These are phyloP conservation scores for Lypha dubia DNA, from an alignment of 2,888 invertebrate species.

Conservation along the genomic window DNA sequence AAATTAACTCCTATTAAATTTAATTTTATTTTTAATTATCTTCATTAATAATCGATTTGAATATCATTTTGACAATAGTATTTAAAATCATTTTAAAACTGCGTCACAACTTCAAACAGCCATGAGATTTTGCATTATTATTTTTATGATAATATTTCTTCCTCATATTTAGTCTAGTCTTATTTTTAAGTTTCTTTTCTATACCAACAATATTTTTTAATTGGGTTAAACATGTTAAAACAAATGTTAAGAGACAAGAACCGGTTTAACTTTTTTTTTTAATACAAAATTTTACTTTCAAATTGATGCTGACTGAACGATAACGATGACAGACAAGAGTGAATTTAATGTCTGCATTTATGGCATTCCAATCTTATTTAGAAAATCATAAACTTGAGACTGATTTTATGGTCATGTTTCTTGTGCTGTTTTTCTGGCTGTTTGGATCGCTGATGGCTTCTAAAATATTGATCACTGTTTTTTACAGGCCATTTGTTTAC, in stretches of 20 bases:
- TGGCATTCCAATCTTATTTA: not conserved
- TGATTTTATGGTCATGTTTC: not conserved
- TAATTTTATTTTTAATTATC: not conserved
- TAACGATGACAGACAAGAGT: not conserved
- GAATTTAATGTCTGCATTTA: too few relatives aligned
- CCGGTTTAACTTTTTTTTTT: not conserved
- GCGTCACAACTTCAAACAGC: not conserved
- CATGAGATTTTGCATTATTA: not conserved
- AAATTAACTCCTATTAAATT: not conserved
- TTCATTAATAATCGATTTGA: not conserved
- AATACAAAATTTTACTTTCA: slow-evolving; percentile 17
- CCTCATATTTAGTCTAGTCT: not conserved
- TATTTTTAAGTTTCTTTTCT: slow-evolving; percentile 1
- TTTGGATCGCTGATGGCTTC: not conserved
- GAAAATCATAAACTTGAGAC: not conserved
- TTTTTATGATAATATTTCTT: not conserved
- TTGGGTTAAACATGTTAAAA: slow-evolving; percentile 4
- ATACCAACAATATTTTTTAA: not conserved
- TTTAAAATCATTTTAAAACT: not conserved
- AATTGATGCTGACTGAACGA: not conserved
- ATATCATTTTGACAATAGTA: not conserved
- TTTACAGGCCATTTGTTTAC: too few relatives aligned
- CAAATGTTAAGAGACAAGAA: not conserved
- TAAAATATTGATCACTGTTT: not conserved
- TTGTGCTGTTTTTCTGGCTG: not conserved